Base-by-base conservation (phyloP, 2,113 vertebrate genomes). In the Leptosomus discolor region DNA sequence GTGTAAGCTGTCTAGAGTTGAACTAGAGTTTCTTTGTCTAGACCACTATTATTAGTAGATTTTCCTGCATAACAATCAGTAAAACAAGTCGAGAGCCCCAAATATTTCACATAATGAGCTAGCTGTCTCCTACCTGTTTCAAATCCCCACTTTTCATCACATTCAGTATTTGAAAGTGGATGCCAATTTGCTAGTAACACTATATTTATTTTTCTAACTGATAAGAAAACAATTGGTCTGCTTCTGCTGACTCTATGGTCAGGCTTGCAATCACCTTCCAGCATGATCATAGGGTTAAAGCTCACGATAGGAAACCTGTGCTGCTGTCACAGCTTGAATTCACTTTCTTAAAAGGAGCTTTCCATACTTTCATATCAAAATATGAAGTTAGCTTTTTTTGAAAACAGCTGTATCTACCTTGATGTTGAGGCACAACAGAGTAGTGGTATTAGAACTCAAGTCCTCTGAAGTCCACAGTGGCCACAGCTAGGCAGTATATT, bases 331-430 rank as follows among this genome's bases (percentile, higher is more conserved):
- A 56, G 19, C 4, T 89, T n/a, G 23, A 54, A 68, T 68, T 79
- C 13, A 16, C 4, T 37, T 63, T 37, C 39, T 74, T 67, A 6
- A 58, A 80, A 70, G 6, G 10, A 83, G 43, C 12, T 36, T 85
- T 37, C 8, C 16, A 15, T 24, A 36, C 7, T 32, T 71, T 45
- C 23, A 4, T 53, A 22, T 48, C 15, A 82, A 75, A 93, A 60
- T 2, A 39, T 5, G 24, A 58, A 71, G 20, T 1, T 43, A 58
- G 1, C 0, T 24, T 77, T 71, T 56, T 43, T 1, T 22, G 53
- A 30, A 67, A 68, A 30, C 2, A 15, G 6, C 8, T 81, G 2
- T 22, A 23, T 39, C 17, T 74, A 16, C 24, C 21, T 30, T 53
- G 19, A 57, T 36, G 2, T 19, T 91, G 51, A 27, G 45, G 13